Conservation (phyloP, 2,797 vertebrate genomes). For the Mus caroli region DNA sequence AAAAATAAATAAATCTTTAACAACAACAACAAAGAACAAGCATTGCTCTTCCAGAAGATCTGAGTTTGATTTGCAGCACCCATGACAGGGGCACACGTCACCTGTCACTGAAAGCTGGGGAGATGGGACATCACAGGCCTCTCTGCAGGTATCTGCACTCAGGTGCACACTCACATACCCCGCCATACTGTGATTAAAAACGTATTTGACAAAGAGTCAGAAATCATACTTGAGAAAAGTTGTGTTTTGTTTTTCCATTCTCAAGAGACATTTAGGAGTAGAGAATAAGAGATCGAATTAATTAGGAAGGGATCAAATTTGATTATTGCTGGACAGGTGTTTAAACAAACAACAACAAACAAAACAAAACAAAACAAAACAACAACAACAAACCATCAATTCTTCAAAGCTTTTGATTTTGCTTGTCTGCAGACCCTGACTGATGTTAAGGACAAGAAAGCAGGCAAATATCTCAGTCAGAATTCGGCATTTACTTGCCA, state of each 20-base stretch:
- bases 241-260: neutral
- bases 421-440: slow-evolving; percentile 19
- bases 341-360: neutral
- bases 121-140: neutral
- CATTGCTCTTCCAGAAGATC: neutral
- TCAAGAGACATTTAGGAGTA: neutral
- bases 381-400: neutral
- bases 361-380: neutral
- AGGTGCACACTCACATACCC: neutral
- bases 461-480: slow-evolving; percentile 25
- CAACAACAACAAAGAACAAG: neutral
- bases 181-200: neutral
- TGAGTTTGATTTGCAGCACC: neutral
- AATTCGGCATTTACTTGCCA: slow-evolving; percentile 52
- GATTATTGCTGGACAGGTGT: neutral
- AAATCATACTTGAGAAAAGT: neutral
- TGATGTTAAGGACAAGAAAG: slow-evolving; percentile 48
- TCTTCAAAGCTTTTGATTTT: slow-evolving; percentile 45
- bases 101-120: neutral
- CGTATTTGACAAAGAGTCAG: neutral
- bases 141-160: neutral
- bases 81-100: neutral
- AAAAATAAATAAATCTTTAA: too few species aligned
- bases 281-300: neutral
- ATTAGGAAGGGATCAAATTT: neutral